Conservation (phyloP, 2,888 invertebrate genomes). For the Gerosis bhagava region DNA sequence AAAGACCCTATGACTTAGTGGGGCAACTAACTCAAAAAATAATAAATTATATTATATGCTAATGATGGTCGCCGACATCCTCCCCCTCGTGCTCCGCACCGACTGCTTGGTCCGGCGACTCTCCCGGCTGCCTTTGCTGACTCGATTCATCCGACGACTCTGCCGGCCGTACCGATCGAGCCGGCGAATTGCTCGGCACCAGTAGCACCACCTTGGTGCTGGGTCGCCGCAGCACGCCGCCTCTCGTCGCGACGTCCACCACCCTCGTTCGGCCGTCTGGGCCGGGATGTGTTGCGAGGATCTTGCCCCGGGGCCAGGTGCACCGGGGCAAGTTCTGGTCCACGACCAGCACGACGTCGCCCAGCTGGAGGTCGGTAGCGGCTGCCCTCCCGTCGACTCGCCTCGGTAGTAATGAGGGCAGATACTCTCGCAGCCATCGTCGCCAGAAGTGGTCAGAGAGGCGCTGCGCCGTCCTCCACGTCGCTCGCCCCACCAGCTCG, state of each 20-base stretch:
- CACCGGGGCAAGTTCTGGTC: neutral
- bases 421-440: neutral
- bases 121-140: too few relatives aligned
- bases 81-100: too few relatives aligned
- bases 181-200: too few relatives aligned
- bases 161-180: too few relatives aligned
- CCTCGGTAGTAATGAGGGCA: neutral
- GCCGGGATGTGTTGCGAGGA: neutral
- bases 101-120: too few relatives aligned
- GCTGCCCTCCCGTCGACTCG: neutral
- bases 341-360: neutral
- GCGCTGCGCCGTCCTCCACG: neutral
- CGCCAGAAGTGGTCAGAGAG: constrained; percentile 1
- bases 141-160: too few relatives aligned
- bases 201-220: neutral
- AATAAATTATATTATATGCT: too few relatives aligned
- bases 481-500: neutral
- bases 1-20: too few relatives aligned
- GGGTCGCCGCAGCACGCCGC: neutral
- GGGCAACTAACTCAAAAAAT: too few relatives aligned
- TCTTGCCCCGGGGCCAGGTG: neutral
- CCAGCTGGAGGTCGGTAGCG: neutral
- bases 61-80: too few relatives aligned
- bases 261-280: neutral
- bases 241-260: neutral